Evolutionary conservation across 2,113 vertebrate genomes (phyloP).

Genomic region (Ceyx melanurus): DNA sequence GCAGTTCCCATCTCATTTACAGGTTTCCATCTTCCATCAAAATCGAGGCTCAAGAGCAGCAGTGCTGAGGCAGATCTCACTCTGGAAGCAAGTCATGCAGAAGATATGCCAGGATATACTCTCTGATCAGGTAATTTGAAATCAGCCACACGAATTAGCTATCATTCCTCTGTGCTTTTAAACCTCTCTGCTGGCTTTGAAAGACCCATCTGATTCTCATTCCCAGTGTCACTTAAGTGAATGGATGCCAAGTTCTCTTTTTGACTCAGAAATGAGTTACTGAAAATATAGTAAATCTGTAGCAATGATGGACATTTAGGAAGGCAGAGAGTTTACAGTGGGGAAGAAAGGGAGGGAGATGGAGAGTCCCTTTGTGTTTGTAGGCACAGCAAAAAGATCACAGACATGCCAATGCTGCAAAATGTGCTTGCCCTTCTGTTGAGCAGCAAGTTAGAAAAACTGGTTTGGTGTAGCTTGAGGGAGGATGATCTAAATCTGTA

Average conservation of each 20-base stretch:
- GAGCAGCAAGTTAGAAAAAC: neutral
- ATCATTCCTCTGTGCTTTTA: neutral
- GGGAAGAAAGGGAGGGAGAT: neutral
- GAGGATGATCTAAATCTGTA: slow-evolving; percentile 1
- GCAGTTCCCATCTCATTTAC: neutral
- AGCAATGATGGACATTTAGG: neutral
- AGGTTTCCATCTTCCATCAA: neutral
- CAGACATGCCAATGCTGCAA: neutral
- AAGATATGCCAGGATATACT: neutral
- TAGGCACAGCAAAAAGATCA: neutral
- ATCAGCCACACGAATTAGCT: neutral
- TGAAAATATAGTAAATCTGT: neutral
- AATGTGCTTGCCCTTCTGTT: neutral
- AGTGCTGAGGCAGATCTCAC: neutral
- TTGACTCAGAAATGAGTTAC: neutral
- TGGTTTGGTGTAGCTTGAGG: neutral
- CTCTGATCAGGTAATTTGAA: neutral
- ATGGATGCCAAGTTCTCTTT: neutral
- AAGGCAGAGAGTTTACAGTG: neutral
- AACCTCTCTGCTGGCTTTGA: neutral
- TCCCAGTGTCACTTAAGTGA: neutral
- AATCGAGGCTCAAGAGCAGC: neutral
- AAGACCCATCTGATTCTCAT: neutral
- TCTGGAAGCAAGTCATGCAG: neutral
- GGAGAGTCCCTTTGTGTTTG: neutral